These are phyloP conservation scores for Drosophila birchii DNA, from an alignment of 2,888 invertebrate species.

Conservation along the genomic window DNA sequence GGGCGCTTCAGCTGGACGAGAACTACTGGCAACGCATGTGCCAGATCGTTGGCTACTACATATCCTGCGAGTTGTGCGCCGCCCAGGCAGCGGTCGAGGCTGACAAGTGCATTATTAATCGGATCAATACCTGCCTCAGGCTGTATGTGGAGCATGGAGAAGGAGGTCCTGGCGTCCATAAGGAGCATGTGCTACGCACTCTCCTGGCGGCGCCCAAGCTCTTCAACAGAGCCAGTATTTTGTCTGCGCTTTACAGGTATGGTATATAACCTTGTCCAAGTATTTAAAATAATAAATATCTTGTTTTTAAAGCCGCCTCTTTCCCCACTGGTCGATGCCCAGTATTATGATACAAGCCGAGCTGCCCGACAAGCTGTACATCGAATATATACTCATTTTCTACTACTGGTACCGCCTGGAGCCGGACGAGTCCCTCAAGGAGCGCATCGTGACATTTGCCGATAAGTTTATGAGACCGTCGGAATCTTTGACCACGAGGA, in stretches of 20 bases:
- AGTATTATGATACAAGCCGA: constrained; percentile 60
- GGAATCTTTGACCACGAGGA: constrained; percentile 56
- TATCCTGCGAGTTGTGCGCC: constrained; percentile 70
- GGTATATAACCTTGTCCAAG: background rate
- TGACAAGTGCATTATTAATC: constrained; percentile 62
- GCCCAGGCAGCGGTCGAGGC: constrained; percentile 60
- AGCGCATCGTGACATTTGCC: constrained; percentile 67
- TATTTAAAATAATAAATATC: background rate
- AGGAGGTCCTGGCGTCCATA: constrained; percentile 35
- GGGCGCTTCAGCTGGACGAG: constrained; percentile 11
- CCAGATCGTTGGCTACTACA: constrained; percentile 70
- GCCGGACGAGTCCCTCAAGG: constrained; percentile 49
- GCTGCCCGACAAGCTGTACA: constrained; percentile 70
- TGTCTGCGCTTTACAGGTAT: constrained; percentile 70
- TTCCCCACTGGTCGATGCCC: constrained; percentile 62
- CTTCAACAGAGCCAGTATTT: constrained; percentile 65
- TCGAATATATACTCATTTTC: constrained; percentile 77
- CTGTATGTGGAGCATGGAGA: constrained; percentile 55
- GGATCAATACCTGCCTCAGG: constrained; percentile 63
- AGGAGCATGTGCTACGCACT: constrained; percentile 58
- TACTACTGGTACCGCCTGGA: constrained; percentile 73
- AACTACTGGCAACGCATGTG: constrained; percentile 63
- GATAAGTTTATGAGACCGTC: constrained; percentile 74
- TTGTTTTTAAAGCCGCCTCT: constrained; percentile 51
- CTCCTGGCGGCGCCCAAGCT: constrained; percentile 70